Base-by-base conservation (phyloP, 2,113 vertebrate genomes). In the Balaeniceps rex region DNA sequence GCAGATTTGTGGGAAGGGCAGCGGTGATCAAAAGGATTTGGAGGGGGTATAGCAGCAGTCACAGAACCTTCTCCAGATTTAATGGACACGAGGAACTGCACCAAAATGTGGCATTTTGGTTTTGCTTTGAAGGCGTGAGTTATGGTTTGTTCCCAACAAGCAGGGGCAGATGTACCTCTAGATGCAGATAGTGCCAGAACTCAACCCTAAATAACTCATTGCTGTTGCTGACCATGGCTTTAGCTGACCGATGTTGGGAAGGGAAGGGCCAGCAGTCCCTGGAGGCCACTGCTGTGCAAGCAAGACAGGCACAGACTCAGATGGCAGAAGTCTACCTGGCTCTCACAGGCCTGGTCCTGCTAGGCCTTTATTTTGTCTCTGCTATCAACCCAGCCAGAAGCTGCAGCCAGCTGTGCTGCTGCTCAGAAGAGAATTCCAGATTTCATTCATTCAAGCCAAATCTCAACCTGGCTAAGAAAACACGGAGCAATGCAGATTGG, bases 401-500 rank as follows among this genome's bases (percentile, higher is more conserved):
- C 54, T 66, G 60, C 13, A 12, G 31, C 29, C 4, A 4, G 42
- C 68, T 6, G 0, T 19, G 8, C 83, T 88, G 51, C 76, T 7
- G 13, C 64, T 87, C 72, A 26, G 36, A 80, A 77, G 55, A 83
- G 51, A 84, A 91, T 81, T 88, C 64, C 91, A 92, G 55, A 63
- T 91, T 88, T 84, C 55, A 28, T 66, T 83, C 23, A 29, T 58
- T 58, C 44, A 33, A 78, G 86, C 91, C 95, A 94, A 55, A 71
- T 64, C 83, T 70, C 86, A 78, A 46, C 69, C 68, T 81, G 93
- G 88, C 60, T 58, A 55, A 75, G 72, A 63, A 84, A 88, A 38
- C 23, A 70, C 0, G 0, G 58, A 92, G 55, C 25, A 61, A 58
- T 63, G 63, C 42, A 87, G 76, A 81, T 66, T 9, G 6, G 68